Evolutionary conservation across 2,113 vertebrate species (phyloP), one percentile per base, ranked within the genome.

Genomic region (Solea solea): DNA sequence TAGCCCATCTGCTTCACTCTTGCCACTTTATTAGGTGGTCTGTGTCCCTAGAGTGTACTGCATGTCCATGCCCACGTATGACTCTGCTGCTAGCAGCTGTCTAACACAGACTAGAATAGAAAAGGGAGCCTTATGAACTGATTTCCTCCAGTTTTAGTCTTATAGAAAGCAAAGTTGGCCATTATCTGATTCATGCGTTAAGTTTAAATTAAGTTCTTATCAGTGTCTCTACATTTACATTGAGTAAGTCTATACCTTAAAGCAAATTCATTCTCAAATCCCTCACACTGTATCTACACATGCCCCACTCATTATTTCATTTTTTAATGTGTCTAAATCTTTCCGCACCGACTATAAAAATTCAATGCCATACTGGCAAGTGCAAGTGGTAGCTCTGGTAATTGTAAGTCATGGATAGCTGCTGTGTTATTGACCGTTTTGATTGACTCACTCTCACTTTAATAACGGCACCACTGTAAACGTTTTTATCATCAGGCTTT

Each of bases 381-480:
- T 66, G 55, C 45, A 49, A 72, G 71, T 80, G 46, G 58, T 63
- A 68, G 63, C 64, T 45, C 67, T 73, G 65, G 72, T 84, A 75
- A 84, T 75, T 74, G 61, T 82, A 84, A 82, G 62, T 76, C 78
- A 74, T 63, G 48, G 73, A 82, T 78, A 8, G 40, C 41, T 44
- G 73, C 67, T 55, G 73, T 76, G 80, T 74, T 87, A 90, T 89
- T 87, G 87, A 90, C 76, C 76, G 55, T 66, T 85, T 86, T 78
- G 84, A 90, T 82, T 90, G 85, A 88, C 80, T 88, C 76, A 44
- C 64, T 84, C 76, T 72, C 70, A 80, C 68, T 83, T 90, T 86
- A 74, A 86, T 87, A 84, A 79, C 49, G 40, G 76, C 66, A 53
- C 14, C 42, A 27, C 70, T 86, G 84, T 89, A 90, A 89, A 83